These are phyloP conservation scores for Dromius quadrimaculatus DNA, from an alignment of 2,888 invertebrate genomes.

Conservation along the genomic window DNA sequence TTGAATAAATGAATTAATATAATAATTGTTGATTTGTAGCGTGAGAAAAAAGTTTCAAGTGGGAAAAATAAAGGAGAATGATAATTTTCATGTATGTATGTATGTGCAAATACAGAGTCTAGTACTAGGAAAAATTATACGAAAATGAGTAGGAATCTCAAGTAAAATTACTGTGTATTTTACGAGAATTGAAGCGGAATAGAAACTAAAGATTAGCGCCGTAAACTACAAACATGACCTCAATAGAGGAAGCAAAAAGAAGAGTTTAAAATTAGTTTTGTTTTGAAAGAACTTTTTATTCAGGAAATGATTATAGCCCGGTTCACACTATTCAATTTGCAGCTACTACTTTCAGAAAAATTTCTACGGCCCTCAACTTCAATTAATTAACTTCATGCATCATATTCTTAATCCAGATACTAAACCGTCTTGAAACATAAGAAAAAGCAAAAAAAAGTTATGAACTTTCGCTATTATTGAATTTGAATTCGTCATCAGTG, in stretches of 20 bases:
- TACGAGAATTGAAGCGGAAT: constrained; percentile 16
- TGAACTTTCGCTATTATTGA: neutral
- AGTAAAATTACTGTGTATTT: constrained; percentile 27
- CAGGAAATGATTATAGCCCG: neutral
- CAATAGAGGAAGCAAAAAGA: neutral
- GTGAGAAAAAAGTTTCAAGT: too few relatives aligned
- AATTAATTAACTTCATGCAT: too few relatives aligned
- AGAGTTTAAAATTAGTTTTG: neutral
- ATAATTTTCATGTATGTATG: too few relatives aligned
- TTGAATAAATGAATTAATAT: too few relatives aligned
- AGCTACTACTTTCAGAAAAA: too few relatives aligned
- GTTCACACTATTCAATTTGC: neutral
- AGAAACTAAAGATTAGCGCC: neutral
- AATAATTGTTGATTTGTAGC: too few relatives aligned
- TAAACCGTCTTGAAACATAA: too few relatives aligned
- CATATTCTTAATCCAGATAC: too few relatives aligned
- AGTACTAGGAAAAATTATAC: constrained; percentile 4
- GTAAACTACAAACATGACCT: constrained; percentile 20
- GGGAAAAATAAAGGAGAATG: too few relatives aligned
- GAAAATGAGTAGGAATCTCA: constrained; percentile 1
- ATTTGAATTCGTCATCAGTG: constrained; percentile 14
- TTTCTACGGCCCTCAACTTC: too few relatives aligned
- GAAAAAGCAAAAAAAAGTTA: neutral
- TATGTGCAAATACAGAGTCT: constrained; percentile 7
- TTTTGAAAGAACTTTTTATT: neutral